A percentile compares a stretch with the other conserved stretches of the same genome.
Conservation (phyloP, 2,797 vertebrate species). For the Mergus octosetaceus region DNA sequence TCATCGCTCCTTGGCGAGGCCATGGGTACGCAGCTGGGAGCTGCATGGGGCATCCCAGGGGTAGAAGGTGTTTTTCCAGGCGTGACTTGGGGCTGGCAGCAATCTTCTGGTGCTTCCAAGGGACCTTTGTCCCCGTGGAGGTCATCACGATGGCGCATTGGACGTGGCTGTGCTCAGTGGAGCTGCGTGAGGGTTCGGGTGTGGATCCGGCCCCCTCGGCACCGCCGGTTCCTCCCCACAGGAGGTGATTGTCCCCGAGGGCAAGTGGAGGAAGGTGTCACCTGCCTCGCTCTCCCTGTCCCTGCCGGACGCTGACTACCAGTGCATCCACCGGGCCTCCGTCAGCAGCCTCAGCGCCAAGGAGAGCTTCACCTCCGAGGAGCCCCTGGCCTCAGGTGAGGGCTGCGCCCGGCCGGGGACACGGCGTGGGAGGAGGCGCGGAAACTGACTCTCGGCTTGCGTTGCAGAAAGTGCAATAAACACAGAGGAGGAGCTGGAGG, state of each 20-base stretch:
- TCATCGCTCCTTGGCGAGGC: too few relatives aligned
- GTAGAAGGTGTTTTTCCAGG: not conserved
- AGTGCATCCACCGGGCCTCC: slow-evolving; percentile 83
- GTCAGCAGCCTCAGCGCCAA: slow-evolving; percentile 82
- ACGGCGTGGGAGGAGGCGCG: rapidly evolving
- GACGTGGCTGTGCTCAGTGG: not conserved
- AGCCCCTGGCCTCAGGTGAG: slow-evolving; percentile 80
- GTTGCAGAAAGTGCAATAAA: slow-evolving; percentile 83
- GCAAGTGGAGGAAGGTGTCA: slow-evolving; percentile 93
- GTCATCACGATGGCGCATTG: not conserved
- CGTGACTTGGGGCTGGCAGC: not conserved
- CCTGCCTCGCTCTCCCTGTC: slow-evolving; percentile 84
- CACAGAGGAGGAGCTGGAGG: slow-evolving; percentile 84
- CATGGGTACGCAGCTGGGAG: too few relatives aligned
- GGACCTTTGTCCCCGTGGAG: not conserved
- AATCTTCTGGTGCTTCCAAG: not conserved
- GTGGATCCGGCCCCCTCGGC: rapidly evolving
- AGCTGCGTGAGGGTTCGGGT: not conserved
- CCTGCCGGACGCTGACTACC: slow-evolving; percentile 80
- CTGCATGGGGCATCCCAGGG: not conserved
- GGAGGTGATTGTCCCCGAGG: slow-evolving; percentile 86
- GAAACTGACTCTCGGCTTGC: not conserved
- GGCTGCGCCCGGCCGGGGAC: rapidly evolving
- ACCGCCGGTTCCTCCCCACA: slow-evolving; percentile 14
- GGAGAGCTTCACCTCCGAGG: slow-evolving; percentile 83